Percentiles rank a stretch among this genome's conserved stretches.
phyloP scores from a whole-genome alignment of 2,888 invertebrate genomes.

The Taphrorychus bicolor region DNA sequence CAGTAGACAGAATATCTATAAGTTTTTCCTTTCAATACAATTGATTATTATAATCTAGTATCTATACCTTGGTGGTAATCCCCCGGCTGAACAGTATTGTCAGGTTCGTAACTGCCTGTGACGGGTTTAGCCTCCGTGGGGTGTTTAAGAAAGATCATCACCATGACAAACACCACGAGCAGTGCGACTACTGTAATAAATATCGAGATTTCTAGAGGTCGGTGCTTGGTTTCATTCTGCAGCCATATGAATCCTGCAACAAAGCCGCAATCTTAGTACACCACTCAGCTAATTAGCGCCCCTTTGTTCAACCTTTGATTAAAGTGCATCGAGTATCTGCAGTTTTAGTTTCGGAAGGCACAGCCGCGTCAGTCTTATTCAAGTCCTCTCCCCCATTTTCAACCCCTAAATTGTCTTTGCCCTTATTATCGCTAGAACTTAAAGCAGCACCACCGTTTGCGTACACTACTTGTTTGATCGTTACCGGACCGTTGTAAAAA shows the following conservation, averaged over 20 bases:
- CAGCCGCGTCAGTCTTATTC: background rate
- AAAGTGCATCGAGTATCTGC: background rate
- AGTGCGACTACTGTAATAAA: conserved; percentile 42
- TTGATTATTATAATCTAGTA: background rate
- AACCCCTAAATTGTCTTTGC: conserved; percentile 18
- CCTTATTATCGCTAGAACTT: background rate
- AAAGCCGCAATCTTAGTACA: background rate
- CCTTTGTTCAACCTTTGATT: background rate
- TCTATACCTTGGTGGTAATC: conserved; percentile 44
- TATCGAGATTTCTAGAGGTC: conserved; percentile 43
- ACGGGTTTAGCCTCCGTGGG: background rate
- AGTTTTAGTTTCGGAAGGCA: background rate
- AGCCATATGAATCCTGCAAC: conserved; percentile 44
- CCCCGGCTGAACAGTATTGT: conserved; percentile 40
- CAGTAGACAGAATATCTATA: background rate
- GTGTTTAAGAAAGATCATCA: conserved; percentile 42
- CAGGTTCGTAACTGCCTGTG: conserved; percentile 44
- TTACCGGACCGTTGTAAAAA: conserved; percentile 79
- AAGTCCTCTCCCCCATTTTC: background rate
- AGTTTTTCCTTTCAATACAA: background rate
- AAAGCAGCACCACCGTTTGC: conserved; percentile 39
- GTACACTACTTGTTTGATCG: conserved; percentile 76
- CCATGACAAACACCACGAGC: conserved; percentile 40
- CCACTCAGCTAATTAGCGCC: background rate
- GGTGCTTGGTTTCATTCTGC: conserved; percentile 42